These are phyloP conservation scores for Corydoras sp. DNA, from an alignment of 2,113 vertebrate species.

Conservation along the genomic window DNA sequence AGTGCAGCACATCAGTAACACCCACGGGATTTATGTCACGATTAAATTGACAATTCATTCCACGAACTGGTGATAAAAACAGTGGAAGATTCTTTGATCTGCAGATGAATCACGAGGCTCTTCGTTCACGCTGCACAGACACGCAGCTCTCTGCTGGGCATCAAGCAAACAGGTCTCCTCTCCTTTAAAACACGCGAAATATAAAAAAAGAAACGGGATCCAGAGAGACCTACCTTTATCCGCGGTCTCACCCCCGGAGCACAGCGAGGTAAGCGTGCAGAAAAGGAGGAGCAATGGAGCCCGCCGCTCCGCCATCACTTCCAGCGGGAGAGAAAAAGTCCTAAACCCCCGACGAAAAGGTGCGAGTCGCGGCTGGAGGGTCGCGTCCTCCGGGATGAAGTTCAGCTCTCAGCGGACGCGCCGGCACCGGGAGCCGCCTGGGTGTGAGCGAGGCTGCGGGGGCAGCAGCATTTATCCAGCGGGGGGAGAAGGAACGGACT, in stretches of 20 bases:
- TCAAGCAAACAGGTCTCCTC: not conserved
- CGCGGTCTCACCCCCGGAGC: slow-evolving; percentile 52
- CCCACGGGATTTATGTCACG: too few relatives aligned
- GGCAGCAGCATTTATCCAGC: not conserved
- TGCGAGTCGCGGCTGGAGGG: not conserved
- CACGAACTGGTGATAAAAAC: too few relatives aligned
- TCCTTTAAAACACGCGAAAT: not conserved
- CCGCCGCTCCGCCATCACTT: slow-evolving; percentile 75
- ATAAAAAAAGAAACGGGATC: not conserved
- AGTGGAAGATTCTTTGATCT: too few relatives aligned
- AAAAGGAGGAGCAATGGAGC: slow-evolving; percentile 66
- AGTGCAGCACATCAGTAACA: too few relatives aligned
- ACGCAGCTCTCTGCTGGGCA: too few relatives aligned
- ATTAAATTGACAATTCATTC: too few relatives aligned
- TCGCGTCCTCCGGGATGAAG: too few relatives aligned
- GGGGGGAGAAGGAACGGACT: not conserved
- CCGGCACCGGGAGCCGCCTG: too few relatives aligned
- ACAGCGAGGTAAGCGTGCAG: slow-evolving; percentile 64
- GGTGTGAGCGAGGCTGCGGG: not conserved
- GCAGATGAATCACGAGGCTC: too few relatives aligned
- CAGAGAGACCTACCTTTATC: slow-evolving; percentile 62
- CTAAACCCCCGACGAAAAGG: slow-evolving; percentile 47
- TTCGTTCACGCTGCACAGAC: too few relatives aligned
- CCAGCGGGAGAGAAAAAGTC: slow-evolving; percentile 56
- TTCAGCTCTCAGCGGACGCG: not conserved